Base-by-base conservation (phyloP, 2,888 invertebrate genomes). In the Sicus ferrugineus region DNA sequence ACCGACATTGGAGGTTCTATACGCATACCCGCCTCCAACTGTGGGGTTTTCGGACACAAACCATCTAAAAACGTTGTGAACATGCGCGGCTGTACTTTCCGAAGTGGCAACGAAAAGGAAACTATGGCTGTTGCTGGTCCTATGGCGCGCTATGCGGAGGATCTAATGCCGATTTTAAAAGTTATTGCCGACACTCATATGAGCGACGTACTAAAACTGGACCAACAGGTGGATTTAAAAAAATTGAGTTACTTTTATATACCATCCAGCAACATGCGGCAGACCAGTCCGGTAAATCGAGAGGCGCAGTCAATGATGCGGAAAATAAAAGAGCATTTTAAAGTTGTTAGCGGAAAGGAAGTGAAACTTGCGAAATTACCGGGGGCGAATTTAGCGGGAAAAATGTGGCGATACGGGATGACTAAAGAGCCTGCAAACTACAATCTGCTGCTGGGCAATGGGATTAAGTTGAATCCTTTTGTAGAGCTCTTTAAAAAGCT, bases 1-100 rank as follows among this genome's bases (percentile, higher is more conserved):
- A 92, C 93, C 0, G 98, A 98, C 83, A 97, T 98, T 77, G 98
- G 97, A n/a, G 98, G 98, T 0, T 97, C 97, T 4, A 93, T 95
- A 59, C 89, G 98, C 38, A 93, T 95, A 87, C 96, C 96, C 1
- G 89, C 93, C 0, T 94, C 92, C 80, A 94, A 91, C 86, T 94
- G 93, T 85, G 96, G 96, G 26, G 86, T 95, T 52, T 95, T 91
- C 84, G 95, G 95, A 0, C 92, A 94, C 78, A 95, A 95, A 82
- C 90, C 93, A 1, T 91, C 90, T 0, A 88, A 88, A 26, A 89
- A 88, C 63, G 81, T 86, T 14, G 86, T 88, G 7, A 89, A 87
- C 71, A 85, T 89, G 77, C 88, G 87, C 79, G 89, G 93, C 0
- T 88, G 94, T 23, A 91, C 92, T 0, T 89, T 92, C 52, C 87